Base-by-base conservation (phyloP, 2,888 invertebrate genomes). In the Scaptomyza reducta region DNA sequence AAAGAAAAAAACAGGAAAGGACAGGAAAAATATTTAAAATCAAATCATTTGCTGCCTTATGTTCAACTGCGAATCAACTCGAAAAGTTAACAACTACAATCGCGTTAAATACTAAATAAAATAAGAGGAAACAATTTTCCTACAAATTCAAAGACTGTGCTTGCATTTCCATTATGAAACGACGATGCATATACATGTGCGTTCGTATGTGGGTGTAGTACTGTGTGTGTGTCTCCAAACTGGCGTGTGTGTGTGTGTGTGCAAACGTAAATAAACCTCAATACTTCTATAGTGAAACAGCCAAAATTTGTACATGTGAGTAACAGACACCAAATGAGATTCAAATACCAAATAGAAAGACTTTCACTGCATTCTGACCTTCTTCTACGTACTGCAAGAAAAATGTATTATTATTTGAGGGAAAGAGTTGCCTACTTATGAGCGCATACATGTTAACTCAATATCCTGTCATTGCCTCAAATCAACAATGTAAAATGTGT, bases 231-330 rank as follows among this genome's bases (percentile, higher is more conserved):
- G 33, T 38, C 47, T 13, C 50, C 13, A 22, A 22, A 42, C 42
- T 60, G 51, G 60, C 49, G 45, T 41, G 42, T 54, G 38, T 55
- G 47, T 54, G 42, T 45, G 57, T 58, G 72, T 51, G 78, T 47
- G 53, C 41, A 69, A 83, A 81, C 84, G 87, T 81, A 81, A 81
- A 81, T 81, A 81, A 86, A 81, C 87, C 81, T 74, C 16, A 66
- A 75, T 47, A 70, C 38, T 55, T 57, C 33, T 47, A 27, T 41
- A 62, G 49, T 66, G 47, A 58, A 64, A 61, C 77, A 76, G 57
- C 73, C 65, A 70, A 59, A 73, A 80, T 57, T 86, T 73, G 50
- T 76, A 62, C 87, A 81, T 83, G 81, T 81, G 84, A 81, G 81
- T 81, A 60, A 45, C 45, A 38, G 3, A 25, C n/a, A 38, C 14